Conservation (phyloP, 2,888 invertebrate genomes). For the Drosophila helvetica region DNA sequence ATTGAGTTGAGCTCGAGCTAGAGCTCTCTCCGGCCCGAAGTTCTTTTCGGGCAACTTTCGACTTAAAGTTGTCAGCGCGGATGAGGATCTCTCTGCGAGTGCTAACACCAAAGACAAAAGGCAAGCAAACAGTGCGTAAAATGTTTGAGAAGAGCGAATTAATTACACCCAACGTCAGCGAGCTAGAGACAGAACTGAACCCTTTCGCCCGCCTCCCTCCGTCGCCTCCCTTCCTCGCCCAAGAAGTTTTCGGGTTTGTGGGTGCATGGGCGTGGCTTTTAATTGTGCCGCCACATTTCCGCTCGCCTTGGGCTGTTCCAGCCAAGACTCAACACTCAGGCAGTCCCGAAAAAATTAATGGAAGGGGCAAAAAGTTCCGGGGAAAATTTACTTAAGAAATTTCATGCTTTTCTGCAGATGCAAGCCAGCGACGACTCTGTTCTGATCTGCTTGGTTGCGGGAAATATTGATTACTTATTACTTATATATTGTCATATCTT, state of each 20-base stretch:
- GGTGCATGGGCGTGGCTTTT: slow-evolving; percentile 23
- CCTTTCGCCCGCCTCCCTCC: slow-evolving; percentile 32
- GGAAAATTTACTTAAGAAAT: slow-evolving; percentile 64
- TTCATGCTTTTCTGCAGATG: slow-evolving; percentile 49
- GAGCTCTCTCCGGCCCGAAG: neutral
- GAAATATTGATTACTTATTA: too few relatives aligned
- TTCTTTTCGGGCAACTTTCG: slow-evolving; percentile 57
- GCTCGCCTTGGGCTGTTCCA: slow-evolving; percentile 39
- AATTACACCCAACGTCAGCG: slow-evolving; percentile 71
- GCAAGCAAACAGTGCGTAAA: slow-evolving; percentile 77
- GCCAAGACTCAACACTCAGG: slow-evolving; percentile 17
- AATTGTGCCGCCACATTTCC: slow-evolving; percentile 58
- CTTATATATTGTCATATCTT: too few relatives aligned
- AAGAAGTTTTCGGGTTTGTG: neutral
- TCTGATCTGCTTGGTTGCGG: slow-evolving; percentile 31
- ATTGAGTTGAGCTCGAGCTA: slow-evolving; percentile 61
- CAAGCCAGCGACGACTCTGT: slow-evolving; percentile 27
- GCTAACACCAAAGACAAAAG: slow-evolving; percentile 74
- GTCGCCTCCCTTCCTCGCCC: neutral
- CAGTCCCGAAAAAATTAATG: slow-evolving; percentile 12
- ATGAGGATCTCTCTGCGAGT: slow-evolving; percentile 60
- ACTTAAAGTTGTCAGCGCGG: slow-evolving; percentile 69
- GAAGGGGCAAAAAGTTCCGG: slow-evolving; percentile 48
- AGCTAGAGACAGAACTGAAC: slow-evolving; percentile 15
- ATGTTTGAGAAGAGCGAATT: slow-evolving; percentile 79